Conservation (phyloP, 2,113 vertebrate species). For the Mirounga angustirostris region DNA sequence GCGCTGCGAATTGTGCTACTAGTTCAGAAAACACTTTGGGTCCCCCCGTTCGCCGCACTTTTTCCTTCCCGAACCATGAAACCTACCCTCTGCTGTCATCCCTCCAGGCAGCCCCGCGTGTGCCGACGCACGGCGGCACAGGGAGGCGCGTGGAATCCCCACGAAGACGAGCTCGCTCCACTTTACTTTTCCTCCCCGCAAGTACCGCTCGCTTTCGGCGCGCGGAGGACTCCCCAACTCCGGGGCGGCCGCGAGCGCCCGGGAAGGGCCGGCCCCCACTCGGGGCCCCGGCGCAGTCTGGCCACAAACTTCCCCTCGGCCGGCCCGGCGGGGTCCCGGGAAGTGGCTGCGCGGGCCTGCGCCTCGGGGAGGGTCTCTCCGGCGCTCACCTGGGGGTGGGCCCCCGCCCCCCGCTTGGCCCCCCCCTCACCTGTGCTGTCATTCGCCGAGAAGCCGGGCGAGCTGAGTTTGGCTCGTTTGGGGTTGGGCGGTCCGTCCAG, state of each 20-base stretch:
- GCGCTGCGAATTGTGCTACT: background rate
- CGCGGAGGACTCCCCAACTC: background rate
- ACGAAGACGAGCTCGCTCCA: background rate
- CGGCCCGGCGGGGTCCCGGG: background rate
- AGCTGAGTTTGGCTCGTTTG: conserved; percentile 97
- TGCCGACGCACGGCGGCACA: conserved; percentile 9
- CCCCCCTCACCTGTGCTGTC: conserved; percentile 93
- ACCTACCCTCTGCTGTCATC: conserved; percentile 52
- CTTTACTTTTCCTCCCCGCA: conserved; percentile 43
- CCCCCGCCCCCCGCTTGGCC: background rate
- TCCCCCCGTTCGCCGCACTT: background rate
- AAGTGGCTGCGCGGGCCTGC: background rate
- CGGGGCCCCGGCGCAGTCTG: background rate
- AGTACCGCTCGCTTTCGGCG: background rate
- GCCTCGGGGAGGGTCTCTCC: background rate
- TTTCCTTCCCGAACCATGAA: background rate
- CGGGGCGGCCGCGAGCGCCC: background rate
- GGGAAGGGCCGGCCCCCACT: background rate
- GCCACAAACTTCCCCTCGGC: conserved; percentile 40
- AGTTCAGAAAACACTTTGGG: background rate
- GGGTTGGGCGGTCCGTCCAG: conserved; percentile 96
- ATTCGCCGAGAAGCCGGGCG: conserved; percentile 94
- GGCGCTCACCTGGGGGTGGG: background rate
- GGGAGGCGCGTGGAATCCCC: background rate
- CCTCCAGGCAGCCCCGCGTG: background rate